Evolutionary conservation across 2,888 invertebrate genomes (phyloP).

Genomic region (Stegophylla sp.): DNA sequence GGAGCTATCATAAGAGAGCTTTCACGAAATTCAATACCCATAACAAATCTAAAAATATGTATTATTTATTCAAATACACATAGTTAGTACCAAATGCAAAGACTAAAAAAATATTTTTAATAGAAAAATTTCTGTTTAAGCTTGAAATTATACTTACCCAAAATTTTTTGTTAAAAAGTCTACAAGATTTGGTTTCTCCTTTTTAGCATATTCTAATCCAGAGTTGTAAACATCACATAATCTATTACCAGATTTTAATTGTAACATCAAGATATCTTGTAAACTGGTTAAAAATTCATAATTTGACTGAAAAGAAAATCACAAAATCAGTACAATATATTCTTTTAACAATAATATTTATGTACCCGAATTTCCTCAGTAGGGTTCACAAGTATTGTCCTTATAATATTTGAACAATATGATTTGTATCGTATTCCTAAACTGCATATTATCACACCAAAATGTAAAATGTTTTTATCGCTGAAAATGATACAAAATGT

Average conservation of each 20-base stretch:
- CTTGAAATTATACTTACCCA: constrained; percentile 69
- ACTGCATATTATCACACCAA: constrained; percentile 94
- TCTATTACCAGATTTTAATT: constrained; percentile 81
- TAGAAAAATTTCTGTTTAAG: background rate
- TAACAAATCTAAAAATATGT: constrained; percentile 75
- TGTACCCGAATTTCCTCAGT: constrained; percentile 70
- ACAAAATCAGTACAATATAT: constrained; percentile 6
- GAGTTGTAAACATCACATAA: constrained; percentile 87
- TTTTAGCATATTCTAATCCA: constrained; percentile 81
- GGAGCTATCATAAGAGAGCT: constrained; percentile 89
- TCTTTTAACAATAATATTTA: background rate
- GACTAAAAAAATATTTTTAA: background rate
- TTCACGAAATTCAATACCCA: constrained; percentile 98
- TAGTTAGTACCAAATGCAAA: no score
- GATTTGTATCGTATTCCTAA: constrained; percentile 94
- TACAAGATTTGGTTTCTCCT: constrained; percentile 82
- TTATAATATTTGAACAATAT: constrained; percentile 96
- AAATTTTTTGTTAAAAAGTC: constrained; percentile 93
- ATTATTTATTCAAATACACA: no score
- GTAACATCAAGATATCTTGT: constrained; percentile 89
- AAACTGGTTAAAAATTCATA: constrained; percentile 90
- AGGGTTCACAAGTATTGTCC: constrained; percentile 96
- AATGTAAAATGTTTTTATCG: constrained; percentile 92
- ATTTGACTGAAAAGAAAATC: constrained; percentile 72
- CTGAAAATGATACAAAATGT: constrained; percentile 67